Conservation (phyloP, 2,888 invertebrate genomes). For the Cremastobaeus sp. region DNA sequence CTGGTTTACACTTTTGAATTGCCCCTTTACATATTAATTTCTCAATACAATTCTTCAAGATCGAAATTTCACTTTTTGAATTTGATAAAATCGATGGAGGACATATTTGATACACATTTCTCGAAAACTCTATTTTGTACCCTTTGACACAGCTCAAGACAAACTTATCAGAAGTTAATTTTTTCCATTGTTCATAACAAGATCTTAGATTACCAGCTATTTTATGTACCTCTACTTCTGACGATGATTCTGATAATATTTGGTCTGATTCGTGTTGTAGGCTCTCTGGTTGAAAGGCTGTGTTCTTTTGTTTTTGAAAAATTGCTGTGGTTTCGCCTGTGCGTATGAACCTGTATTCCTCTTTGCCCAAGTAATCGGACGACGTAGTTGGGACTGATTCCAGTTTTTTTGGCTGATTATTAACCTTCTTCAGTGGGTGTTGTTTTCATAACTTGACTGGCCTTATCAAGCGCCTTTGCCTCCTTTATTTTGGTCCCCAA, state of each 20-base stretch:
- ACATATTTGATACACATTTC: neutral
- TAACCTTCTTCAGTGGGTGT: neutral
- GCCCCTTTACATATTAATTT: slow-evolving; percentile 11
- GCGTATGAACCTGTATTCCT: slow-evolving; percentile 3
- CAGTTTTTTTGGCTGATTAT: slow-evolving; percentile 28
- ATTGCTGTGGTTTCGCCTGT: slow-evolving; percentile 9
- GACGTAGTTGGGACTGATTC: slow-evolving; percentile 7
- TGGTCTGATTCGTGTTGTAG: neutral
- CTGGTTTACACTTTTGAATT: neutral
- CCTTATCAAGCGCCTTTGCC: slow-evolving; percentile 13
- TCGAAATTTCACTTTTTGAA: neutral
- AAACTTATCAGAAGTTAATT: slow-evolving; percentile 30
- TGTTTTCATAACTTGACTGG: slow-evolving; percentile 3
- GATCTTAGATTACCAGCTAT: slow-evolving; percentile 23
- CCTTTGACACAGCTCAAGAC: slow-evolving; percentile 7
- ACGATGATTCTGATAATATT: neutral
- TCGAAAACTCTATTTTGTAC: neutral
- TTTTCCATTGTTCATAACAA: slow-evolving; percentile 16
- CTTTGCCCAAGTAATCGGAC: slow-evolving; percentile 18
- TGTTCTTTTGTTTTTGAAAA: slow-evolving; percentile 3
- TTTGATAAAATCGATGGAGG: neutral
- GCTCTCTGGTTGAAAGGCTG: neutral
- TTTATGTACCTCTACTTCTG: slow-evolving; percentile 22
- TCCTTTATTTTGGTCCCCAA: slow-evolving; percentile 23
- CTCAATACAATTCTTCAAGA: neutral